Evolutionary conservation across 2,888 invertebrate genomes (phyloP), one percentile per base, ranked within the genome.

Genomic region (Ophonus ardosiacus): DNA sequence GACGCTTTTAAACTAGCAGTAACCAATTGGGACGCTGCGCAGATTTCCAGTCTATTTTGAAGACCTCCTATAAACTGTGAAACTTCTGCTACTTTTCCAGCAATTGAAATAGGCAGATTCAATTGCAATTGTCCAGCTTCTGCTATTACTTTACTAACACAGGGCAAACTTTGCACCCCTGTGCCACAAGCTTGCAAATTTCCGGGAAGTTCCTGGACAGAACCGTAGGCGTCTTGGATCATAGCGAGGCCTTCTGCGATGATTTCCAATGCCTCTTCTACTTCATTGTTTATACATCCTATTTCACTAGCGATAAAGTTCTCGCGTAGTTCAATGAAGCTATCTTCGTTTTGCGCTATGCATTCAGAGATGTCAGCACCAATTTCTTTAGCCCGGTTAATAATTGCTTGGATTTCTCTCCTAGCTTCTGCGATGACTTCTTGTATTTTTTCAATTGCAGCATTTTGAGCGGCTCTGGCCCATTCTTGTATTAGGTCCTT

Each of bases 1-100:
- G 94, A 94, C 4, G 91, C 92, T 82, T 93, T 93, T 0, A 94
- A 93, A 7, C 94, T 94, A 87, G 92, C 92, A 88, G 94, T 93
- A 0, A 94, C 94, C 86, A 94, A 93, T 87, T 93, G 82, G 13
- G 74, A 7, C 18, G 57, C 17, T 57, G 82, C 82, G 17, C 82
- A 82, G 5, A 17, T 15, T 74, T 74, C 57, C 10, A 82, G 15
- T 18, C 82, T 56, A 1, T 7, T 38, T 74, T 82, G 31, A 6
- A 82, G 31, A 10, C 57, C 74, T 38, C 8, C 17, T 0, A 82
- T 59, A 40, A 59, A 74, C n/a, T 59, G 3, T 17, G 59, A 18
- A 0, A 82, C 59, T 6, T 71, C 74, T 4, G 0, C 57, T 17
- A 82, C 18, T 57, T 82, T 82, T 13, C 15, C 7, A 7, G 71